Base-by-base conservation (phyloP, 2,888 invertebrate species). In the Pyrrhosoma nymphula region DNA sequence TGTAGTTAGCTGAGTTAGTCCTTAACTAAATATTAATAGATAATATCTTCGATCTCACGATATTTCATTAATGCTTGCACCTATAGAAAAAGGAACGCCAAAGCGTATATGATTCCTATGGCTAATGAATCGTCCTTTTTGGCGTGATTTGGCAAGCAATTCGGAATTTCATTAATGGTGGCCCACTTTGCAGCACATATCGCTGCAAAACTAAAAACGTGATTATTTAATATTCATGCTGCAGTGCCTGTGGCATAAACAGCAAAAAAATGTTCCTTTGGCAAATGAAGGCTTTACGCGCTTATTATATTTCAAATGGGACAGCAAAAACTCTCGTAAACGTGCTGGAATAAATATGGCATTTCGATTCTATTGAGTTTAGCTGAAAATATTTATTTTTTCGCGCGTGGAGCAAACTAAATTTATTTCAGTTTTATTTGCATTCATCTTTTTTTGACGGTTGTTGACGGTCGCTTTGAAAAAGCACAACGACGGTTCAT, bases 161-260 rank as follows among this genome's bases (percentile, higher is more conserved):
- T 69, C n/a, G n/a, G n/a, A 69, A 82, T 35, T 82, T 35, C 82
- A 82, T 82, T 82, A 82, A 82, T 35, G 30, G 30, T 82, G 82
- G 82, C 82, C 82, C 35, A 82, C 14, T 82, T 82, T 8, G 12
- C 23, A 14, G 82, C 0, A 35, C 14, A 26, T 35, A 35, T 82
- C 35, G 82, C 69, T 69, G 23, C 26, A 82, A 82, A 82, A 35
- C 35, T 16, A 82, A 82, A 82, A 35, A 30, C 14, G 0, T 82
- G 82, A 0, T 82, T 82, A 35, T 82, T 82, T 82, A 16, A 82
- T 35, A 35, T 35, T 82, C 82, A 82, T 82, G 30, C 18, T 35
- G 82, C 82, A 82, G 14, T 82, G 30, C 82, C 82, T 82, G 35
- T 82, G 82, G 82, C 30, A 82, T 82, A 35, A 35, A 16, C 82